These are phyloP conservation scores for Tuberolachnus salignus DNA, from an alignment of 2,888 invertebrate genomes.

Conservation along the genomic window DNA sequence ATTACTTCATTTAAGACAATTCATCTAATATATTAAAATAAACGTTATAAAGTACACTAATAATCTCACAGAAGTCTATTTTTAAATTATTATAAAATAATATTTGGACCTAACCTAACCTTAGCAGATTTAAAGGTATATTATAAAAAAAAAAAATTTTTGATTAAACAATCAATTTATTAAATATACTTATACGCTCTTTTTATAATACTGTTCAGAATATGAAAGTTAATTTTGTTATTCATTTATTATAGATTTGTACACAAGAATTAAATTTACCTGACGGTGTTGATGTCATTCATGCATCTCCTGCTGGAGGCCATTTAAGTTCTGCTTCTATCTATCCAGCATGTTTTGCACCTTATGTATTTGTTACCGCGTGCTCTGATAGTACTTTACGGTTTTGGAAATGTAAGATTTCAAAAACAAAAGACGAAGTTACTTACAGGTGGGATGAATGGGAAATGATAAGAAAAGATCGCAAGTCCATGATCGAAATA, in stretches of 20 bases:
- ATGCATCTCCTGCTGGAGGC: slow-evolving; percentile 93
- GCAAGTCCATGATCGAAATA: slow-evolving; percentile 74
- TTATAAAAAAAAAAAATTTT: not conserved
- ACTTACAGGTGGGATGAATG: slow-evolving; percentile 84
- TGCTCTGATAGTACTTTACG: slow-evolving; percentile 90
- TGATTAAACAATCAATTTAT: not conserved
- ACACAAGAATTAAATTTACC: slow-evolving; percentile 87
- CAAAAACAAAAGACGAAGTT: slow-evolving; percentile 64
- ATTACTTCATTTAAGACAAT: no score
- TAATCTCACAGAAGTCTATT: no score
- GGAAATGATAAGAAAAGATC: slow-evolving; percentile 81
- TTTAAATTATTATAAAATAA: no score
- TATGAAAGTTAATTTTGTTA: not conserved
- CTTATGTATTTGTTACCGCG: slow-evolving; percentile 93
- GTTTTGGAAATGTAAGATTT: slow-evolving; percentile 83
- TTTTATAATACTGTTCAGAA: not conserved
- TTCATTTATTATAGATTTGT: slow-evolving; percentile 68
- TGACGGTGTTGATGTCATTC: slow-evolving; percentile 88
- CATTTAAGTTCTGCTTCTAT: slow-evolving; percentile 97
- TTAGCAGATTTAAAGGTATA: not conserved
- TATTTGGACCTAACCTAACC: not conserved
- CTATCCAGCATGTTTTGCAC: slow-evolving; percentile 98
- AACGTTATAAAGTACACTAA: no score
- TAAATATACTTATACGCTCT: not conserved
- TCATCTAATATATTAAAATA: no score